These are phyloP conservation scores for Bufo bufo DNA, from an alignment of 2,113 vertebrate species.

Conservation along the genomic window DNA sequence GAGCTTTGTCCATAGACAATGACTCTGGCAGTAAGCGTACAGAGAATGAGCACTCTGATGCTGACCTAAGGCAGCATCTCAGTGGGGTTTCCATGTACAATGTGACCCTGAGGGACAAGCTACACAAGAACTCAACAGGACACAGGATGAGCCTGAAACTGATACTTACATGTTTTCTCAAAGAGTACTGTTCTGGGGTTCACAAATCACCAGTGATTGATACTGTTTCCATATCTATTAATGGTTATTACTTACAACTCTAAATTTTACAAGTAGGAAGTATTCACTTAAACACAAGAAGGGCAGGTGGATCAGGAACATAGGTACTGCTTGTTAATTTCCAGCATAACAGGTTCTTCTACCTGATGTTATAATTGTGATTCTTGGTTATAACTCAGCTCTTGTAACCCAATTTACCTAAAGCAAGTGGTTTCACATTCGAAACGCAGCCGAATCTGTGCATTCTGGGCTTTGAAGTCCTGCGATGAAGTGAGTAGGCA, in stretches of 20 bases:
- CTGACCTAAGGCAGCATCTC: constrained; percentile 78
- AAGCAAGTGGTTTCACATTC: too few relatives aligned
- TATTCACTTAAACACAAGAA: too few relatives aligned
- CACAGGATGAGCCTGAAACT: constrained; percentile 64
- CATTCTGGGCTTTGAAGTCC: too few relatives aligned
- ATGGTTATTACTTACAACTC: not conserved
- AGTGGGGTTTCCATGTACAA: constrained; percentile 77
- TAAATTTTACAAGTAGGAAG: not conserved
- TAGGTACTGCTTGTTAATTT: too few relatives aligned
- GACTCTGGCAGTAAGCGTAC: constrained; percentile 8
- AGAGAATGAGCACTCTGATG: constrained; percentile 61
- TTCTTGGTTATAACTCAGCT: too few relatives aligned
- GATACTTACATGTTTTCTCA: constrained; percentile 60
- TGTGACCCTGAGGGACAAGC: constrained; percentile 70
- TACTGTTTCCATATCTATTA: not conserved
- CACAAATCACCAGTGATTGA: not conserved
- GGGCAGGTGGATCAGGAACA: too few relatives aligned
- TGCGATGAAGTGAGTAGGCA: too few relatives aligned
- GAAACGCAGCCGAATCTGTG: too few relatives aligned
- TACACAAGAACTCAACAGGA: constrained; percentile 72
- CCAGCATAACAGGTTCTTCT: too few relatives aligned
- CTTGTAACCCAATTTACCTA: too few relatives aligned
- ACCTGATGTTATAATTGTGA: too few relatives aligned
- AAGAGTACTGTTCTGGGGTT: constrained; percentile 58
- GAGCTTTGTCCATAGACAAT: constrained; percentile 12